Evolutionary conservation across 2,888 invertebrate species (phyloP).

Genomic region (Phrixothrix hirtus): DNA sequence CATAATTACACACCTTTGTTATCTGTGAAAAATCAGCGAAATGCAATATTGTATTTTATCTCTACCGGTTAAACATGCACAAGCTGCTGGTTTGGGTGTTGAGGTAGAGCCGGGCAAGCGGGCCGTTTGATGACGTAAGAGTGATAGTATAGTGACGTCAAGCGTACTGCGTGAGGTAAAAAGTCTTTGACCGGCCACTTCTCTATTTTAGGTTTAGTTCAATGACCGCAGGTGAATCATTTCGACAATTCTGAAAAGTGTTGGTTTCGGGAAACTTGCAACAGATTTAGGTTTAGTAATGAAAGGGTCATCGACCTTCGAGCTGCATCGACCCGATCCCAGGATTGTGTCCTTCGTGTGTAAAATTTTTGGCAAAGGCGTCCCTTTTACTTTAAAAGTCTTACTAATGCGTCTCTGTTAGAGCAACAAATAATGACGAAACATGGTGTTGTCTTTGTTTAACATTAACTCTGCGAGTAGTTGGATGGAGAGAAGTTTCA

Average conservation of each 20-base stretch:
- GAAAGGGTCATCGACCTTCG: slow-evolving; percentile 3
- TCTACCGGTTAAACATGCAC: slow-evolving; percentile 1
- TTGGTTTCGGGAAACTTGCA: not conserved
- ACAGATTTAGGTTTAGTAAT: not conserved
- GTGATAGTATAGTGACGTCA: slow-evolving; percentile 48
- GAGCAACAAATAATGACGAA: slow-evolving; percentile 15
- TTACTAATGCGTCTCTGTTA: no score
- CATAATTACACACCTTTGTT: no score
- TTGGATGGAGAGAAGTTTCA: slow-evolving; percentile 51
- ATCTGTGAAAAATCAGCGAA: no score
- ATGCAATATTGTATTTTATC: not conserved
- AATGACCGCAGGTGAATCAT: slow-evolving; percentile 32
- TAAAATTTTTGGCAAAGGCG: not conserved
- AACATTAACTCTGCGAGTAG: slow-evolving; percentile 16
- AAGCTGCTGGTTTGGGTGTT: slow-evolving; percentile 34
- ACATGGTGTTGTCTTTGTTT: slow-evolving; percentile 9
- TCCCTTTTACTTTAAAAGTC: no score
- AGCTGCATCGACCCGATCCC: not conserved
- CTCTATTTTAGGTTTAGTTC: slow-evolving; percentile 31
- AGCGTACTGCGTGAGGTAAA: slow-evolving; percentile 54
- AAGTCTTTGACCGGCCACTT: slow-evolving; percentile 56
- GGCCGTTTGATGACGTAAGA: slow-evolving; percentile 48
- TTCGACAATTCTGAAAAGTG: slow-evolving; percentile 1
- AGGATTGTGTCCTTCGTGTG: not conserved
- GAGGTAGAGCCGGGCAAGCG: slow-evolving; percentile 44